These are phyloP conservation scores for Albula goreensis DNA, from an alignment of 2,113 vertebrate genomes.

Conservation along the genomic window DNA sequence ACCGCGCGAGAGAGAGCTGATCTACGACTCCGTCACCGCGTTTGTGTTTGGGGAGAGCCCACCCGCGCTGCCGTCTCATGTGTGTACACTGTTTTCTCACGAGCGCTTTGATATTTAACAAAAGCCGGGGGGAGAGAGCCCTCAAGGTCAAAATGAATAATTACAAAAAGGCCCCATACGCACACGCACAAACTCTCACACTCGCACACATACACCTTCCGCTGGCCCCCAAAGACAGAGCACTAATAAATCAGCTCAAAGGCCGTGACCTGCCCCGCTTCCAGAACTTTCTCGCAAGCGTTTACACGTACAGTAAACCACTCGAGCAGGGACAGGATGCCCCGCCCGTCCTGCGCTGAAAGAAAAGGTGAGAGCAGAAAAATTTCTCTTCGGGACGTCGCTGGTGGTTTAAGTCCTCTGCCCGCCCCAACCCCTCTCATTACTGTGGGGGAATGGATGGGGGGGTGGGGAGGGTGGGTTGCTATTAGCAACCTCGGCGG, in stretches of 20 bases:
- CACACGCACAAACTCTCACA: neutral
- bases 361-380: neutral
- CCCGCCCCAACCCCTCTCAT: neutral
- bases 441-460: neutral
- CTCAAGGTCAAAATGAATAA: neutral
- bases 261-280: neutral
- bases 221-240: neutral
- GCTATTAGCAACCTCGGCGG: neutral
- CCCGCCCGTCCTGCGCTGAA: neutral
- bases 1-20: neutral
- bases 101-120: neutral
- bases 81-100: neutral
- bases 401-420: neutral
- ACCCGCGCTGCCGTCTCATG: neutral
- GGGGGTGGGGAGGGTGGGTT: neutral
- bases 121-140: neutral
- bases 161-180: neutral
- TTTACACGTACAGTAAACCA: neutral
- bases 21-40: neutral
- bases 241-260: neutral
- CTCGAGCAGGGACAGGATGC: constrained; percentile 2
- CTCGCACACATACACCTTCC: neutral
- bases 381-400: neutral
- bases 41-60: neutral
- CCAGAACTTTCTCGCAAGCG: neutral